Evolutionary conservation across 2,797 vertebrate genomes (phyloP).

Genomic region (Petrocephalus schoutedeni): DNA sequence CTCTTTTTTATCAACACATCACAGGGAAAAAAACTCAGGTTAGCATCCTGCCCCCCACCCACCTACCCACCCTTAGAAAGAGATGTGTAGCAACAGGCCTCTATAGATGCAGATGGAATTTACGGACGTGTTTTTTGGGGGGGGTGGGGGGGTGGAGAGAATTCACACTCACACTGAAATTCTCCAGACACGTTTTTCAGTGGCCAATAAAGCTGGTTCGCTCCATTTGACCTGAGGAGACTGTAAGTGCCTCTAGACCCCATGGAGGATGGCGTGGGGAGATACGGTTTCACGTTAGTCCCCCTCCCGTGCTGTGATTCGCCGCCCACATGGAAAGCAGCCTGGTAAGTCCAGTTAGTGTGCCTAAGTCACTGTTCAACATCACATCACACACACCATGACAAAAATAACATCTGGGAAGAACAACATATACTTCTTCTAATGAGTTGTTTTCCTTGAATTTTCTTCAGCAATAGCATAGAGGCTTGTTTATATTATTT

Average conservation of each 20-base stretch:
- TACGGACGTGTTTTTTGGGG: constrained; percentile 19
- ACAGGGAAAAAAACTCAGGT: background rate
- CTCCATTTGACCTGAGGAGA: constrained; percentile 1
- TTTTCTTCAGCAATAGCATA: background rate
- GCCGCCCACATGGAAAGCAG: background rate
- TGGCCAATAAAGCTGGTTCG: constrained; percentile 18
- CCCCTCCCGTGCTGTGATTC: background rate
- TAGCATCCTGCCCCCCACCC: background rate
- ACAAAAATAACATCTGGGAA: background rate
- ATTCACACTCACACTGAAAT: constrained; percentile 39
- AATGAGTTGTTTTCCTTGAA: constrained; percentile 9
- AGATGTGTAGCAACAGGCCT: constrained; percentile 9
- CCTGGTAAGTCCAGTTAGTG: background rate
- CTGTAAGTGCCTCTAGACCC: background rate
- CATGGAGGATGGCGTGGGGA: background rate
- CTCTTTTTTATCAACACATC: background rate
- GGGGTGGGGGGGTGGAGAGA: constrained; percentile 9
- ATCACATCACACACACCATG: background rate
- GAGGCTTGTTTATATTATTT: background rate
- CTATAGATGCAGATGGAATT: constrained; percentile 39
- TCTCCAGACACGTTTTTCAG: constrained; percentile 33
- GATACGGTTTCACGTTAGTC: constrained; percentile 16
- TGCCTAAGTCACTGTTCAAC: background rate
- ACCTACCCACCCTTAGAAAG: background rate
- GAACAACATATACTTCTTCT: constrained; percentile 3